Evolutionary conservation across 2,113 vertebrate genomes (phyloP), one percentile per base, ranked within the genome.

Genomic region (Brachionichthys hirsutus): DNA sequence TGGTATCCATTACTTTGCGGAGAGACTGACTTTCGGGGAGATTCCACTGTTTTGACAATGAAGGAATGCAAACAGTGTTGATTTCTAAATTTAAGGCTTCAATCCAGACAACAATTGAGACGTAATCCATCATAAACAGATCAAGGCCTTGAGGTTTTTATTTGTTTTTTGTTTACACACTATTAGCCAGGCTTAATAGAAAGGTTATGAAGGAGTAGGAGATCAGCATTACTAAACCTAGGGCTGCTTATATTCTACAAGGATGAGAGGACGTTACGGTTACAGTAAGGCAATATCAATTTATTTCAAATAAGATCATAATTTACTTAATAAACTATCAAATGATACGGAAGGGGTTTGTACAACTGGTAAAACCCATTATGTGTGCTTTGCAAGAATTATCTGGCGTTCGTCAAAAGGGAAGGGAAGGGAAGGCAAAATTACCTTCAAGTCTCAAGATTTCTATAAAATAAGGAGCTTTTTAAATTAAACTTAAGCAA

Each of bases 31-130:
- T 80, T 84, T 83, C 56, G 35, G 82, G 81, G 84, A 87, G 81
- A 88, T 85, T 87, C 77, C 16, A 4, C 66, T 84, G 83, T 84
- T 85, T 84, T 85, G 84, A 81, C 70, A 68, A 51, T 5, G 20
- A 46, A 72, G 78, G 80, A 88, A 88, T 87, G 88, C 81, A 86
- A 88, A 87, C 81, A 78, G 55, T 6, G 44, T 73, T 74, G 72
- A 84, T 78, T 80, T 84, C 67, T 68, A 50, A 45, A 60, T 52
- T 74, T 66, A 54, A 70, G 79, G 75, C 73, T 72, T 54, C 49
- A 46, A 41, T 80, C 65, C 63, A 70, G 69, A 71, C 73, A 80
- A 86, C 71, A 78, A 77, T 63, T 20, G 16, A 52, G 6, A 54
- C 53, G 24, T 0, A 34, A 19, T 36, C 9, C 14, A 9, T 50